Evolutionary conservation across 2,797 vertebrate species (phyloP).

Genomic region (Phrynocephalus forsythii): DNA sequence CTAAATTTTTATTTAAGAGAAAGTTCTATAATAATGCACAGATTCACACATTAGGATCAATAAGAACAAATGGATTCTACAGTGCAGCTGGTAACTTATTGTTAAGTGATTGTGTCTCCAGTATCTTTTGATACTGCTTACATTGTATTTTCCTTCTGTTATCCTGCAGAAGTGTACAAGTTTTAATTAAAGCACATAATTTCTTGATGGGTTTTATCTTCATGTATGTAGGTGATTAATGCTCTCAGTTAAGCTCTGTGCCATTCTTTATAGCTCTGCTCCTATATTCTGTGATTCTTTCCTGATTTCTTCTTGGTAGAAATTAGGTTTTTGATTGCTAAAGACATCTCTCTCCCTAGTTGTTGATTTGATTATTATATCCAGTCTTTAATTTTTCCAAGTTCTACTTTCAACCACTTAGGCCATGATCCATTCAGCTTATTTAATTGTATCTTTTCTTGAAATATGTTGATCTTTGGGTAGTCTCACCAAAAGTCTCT

Average conservation of each 20-base stretch:
- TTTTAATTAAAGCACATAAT: not conserved
- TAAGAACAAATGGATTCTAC: not conserved
- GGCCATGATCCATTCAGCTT: not conserved
- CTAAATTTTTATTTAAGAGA: not conserved
- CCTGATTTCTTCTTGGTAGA: not conserved
- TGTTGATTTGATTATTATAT: not conserved
- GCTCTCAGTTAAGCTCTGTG: not conserved
- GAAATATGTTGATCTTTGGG: not conserved
- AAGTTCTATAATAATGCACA: too few relatives aligned
- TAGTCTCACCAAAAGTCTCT: not conserved
- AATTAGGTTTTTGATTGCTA: not conserved
- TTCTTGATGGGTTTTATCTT: not conserved
- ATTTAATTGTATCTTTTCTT: not conserved
- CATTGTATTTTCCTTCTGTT: not conserved
- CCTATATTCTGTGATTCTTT: not conserved
- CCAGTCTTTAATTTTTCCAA: not conserved
- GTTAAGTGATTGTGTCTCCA: not conserved
- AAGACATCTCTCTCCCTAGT: not conserved
- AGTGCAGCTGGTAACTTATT: not conserved
- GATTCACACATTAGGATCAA: not conserved
- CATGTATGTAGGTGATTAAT: not conserved
- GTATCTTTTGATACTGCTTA: not conserved
- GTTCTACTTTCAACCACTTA: constrained; percentile 4
- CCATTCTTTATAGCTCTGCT: not conserved
- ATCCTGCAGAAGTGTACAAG: not conserved